A percentile compares a stretch with the other conserved stretches of the same genome.
These are phyloP conservation scores for Sinohyriopsis cumingii DNA, from an alignment of 2,888 invertebrate genomes.

Conservation along the genomic window DNA sequence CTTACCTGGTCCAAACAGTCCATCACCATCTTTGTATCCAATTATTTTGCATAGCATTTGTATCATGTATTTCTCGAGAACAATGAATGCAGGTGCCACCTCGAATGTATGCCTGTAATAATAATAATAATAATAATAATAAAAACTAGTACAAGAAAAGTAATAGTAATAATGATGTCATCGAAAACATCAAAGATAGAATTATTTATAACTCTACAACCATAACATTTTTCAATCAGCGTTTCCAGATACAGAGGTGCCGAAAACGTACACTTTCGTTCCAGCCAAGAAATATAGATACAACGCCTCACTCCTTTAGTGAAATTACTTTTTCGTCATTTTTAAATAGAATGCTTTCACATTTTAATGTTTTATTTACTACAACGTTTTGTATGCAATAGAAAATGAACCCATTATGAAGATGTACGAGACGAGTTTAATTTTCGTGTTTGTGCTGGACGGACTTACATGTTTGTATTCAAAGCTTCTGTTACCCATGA, in stretches of 20 bases:
- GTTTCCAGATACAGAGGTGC: no score
- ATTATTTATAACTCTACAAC: no score
- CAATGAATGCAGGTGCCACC: slow-evolving; percentile 64
- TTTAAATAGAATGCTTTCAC: not conserved
- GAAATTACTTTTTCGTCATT: no score
- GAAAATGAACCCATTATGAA: not conserved
- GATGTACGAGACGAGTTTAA: no score
- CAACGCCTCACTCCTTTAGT: no score
- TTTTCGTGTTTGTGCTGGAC: not conserved
- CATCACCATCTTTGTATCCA: slow-evolving; percentile 60
- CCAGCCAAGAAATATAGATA: no score
- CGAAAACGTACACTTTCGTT: no score
- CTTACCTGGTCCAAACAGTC: slow-evolving; percentile 63
- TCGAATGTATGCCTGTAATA: slow-evolving; percentile 68
- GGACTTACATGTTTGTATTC: slow-evolving; percentile 92
- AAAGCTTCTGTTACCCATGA: slow-evolving; percentile 99
- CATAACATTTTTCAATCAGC: not conserved
- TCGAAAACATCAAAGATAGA: no score
- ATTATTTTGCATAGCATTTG: slow-evolving; percentile 49
- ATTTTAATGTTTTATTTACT: not conserved
- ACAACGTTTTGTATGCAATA: not conserved
- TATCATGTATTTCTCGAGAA: slow-evolving; percentile 61
- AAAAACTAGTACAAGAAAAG: not conserved
- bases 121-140: not conserved
- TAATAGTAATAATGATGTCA: not conserved